Base-by-base conservation (phyloP, 2,113 vertebrate genomes). In the Sinocyclocheilus maitianheensis region DNA sequence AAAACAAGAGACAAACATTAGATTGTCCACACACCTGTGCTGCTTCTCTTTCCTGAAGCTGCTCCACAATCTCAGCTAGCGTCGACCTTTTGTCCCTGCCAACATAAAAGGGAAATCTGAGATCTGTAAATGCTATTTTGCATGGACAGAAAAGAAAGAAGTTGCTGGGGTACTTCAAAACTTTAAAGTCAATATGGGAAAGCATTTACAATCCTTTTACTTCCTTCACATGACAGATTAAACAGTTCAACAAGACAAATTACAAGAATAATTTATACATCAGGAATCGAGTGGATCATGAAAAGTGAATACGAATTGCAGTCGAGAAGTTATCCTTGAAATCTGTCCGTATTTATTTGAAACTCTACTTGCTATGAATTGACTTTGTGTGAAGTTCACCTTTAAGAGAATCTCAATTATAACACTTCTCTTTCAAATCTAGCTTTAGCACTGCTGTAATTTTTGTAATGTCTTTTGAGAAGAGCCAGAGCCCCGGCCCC, bases 1-100 rank as follows among this genome's bases (percentile, higher is more conserved):
- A 6, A 79, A 72, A 60, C 14, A 5, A 26, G 40, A 60, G 43
- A 62, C 10, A 84, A 77, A 81, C 1, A 4, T 48, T 43, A 53
- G 22, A 53, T 9, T 24, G 69, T 79, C 1, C 63, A n/a, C 90
- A 89, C 18, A 95, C 94, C 91, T 92, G 94, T 67, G 93, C 93
- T 37, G 96, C 95, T 91, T 98, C 97, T 90, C 97, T 96, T 90
- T 98, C 97, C 88, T 98, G 96, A 34, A 98, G 94, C 93, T 98
- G 97, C 87, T 98, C 97, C 88, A 98, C 97, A 18, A 98, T 98
- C 72, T 98, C 97, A 5, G 95, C 95, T 90, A 98, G 89, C 0
- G 97, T 98, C 76, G 96, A 93, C 88, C 95, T 96, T 91, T 95
- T 98, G 58, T 90, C 90, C 86, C 94, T 95, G 92, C 13, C 63